Percentiles rank a stretch among this genome's conserved stretches.
These are phyloP conservation scores for Adela reaumurella DNA, from an alignment of 2,888 invertebrate genomes.

Conservation along the genomic window DNA sequence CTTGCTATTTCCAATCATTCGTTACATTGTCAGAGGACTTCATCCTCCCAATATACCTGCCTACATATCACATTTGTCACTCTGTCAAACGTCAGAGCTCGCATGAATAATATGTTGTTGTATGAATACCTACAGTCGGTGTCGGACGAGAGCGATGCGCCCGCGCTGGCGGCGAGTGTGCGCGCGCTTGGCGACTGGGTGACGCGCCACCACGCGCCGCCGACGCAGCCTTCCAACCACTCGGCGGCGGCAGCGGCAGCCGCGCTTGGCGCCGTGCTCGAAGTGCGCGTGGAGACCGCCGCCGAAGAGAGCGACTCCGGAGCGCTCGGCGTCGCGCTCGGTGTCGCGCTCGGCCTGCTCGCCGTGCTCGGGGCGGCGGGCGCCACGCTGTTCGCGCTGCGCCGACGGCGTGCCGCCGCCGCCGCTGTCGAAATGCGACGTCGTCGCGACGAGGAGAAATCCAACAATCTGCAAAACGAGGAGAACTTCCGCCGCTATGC, in stretches of 20 bases:
- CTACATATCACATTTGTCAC: neutral
- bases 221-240: too few species aligned
- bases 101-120: too few species aligned
- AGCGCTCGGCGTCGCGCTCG: constrained; percentile 55
- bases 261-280: constrained; percentile 37
- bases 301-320: constrained; percentile 9
- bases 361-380: constrained; percentile 48
- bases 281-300: constrained; percentile 26
- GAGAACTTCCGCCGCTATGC: constrained; percentile 82
- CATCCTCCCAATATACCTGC: too few species aligned
- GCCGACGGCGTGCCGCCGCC: constrained; percentile 15
- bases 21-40: too few species aligned
- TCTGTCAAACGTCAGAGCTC: too few species aligned
- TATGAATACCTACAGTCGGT: constrained; percentile 37
- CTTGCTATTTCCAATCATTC: too few species aligned
- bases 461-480: constrained; percentile 88
- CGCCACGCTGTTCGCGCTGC: constrained; percentile 15
- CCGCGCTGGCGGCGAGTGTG: constrained; percentile 27
- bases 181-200: constrained; percentile 38
- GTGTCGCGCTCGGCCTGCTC: constrained; percentile 63
- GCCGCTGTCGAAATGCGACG: constrained; percentile 16
- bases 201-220: constrained; percentile 19
- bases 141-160: constrained; percentile 35
- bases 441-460: constrained; percentile 80
- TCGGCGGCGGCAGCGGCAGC: constrained; percentile 34